Conservation (phyloP, 2,888 invertebrate species). For the Platycheirus albimanus region DNA sequence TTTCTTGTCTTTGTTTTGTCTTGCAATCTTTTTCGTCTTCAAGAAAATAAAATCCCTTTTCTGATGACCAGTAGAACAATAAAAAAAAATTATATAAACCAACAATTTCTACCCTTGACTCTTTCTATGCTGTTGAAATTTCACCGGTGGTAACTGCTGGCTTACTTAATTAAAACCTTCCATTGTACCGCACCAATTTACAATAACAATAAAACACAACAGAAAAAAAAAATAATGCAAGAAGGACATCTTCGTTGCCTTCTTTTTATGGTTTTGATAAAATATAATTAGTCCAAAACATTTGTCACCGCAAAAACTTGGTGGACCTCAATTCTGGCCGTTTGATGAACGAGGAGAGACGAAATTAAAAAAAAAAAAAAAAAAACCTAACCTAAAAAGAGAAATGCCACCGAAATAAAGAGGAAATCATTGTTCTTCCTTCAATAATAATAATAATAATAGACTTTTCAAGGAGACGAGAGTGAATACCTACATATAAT, state of each 20-base stretch:
- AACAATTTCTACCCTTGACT: slow-evolving; percentile 20
- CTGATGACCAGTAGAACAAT: slow-evolving; percentile 17
- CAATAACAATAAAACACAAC: slow-evolving; percentile 47
- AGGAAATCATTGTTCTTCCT: slow-evolving; percentile 68
- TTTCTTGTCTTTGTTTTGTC: background rate
- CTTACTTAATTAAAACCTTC: slow-evolving; percentile 68
- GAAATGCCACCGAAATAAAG: slow-evolving; percentile 55
- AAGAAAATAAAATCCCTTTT: slow-evolving; percentile 30
- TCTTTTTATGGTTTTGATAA: slow-evolving; percentile 28
- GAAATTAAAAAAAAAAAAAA: slow-evolving; percentile 1
- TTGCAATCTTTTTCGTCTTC: slow-evolving; percentile 5
- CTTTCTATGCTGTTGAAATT: slow-evolving; percentile 37
- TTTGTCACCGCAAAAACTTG: slow-evolving; percentile 67
- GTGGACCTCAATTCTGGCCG: slow-evolving; percentile 28
- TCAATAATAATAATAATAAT: slow-evolving; percentile 68
- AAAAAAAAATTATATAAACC: slow-evolving; percentile 1
- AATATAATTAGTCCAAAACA: slow-evolving; percentile 68
- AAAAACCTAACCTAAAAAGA: background rate
- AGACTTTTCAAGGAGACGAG: slow-evolving; percentile 50
- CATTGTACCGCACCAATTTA: slow-evolving; percentile 39
- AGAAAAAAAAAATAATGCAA: background rate
- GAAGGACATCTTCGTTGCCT: slow-evolving; percentile 31
- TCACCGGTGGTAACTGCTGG: slow-evolving; percentile 57
- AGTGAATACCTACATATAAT: slow-evolving; percentile 44
- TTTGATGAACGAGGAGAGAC: slow-evolving; percentile 18